A percentile compares a stretch with the other conserved stretches of the same genome.
Conservation (phyloP, 2,797 vertebrate species). For the Argya squamiceps region DNA sequence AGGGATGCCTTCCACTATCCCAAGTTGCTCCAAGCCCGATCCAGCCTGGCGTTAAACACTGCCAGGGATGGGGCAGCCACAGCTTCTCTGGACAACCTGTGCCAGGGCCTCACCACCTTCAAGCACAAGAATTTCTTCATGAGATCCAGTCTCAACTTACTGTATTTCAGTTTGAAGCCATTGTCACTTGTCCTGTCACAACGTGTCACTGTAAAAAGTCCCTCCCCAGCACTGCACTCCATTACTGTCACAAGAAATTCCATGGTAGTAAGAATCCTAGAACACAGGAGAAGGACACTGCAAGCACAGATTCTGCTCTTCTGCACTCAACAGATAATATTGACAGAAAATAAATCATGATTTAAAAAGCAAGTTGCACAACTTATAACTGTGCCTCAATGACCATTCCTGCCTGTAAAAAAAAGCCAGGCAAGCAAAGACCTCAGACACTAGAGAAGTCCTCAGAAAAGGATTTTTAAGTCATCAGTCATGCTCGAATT, state of each 20-base stretch:
- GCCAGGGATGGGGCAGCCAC: not conserved
- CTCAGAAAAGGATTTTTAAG: not conserved
- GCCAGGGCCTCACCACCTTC: not conserved
- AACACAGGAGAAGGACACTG: not conserved
- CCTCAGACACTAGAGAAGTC: not conserved
- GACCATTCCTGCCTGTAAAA: not conserved
- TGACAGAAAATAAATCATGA: not conserved
- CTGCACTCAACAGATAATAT: not conserved
- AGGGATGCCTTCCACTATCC: rapidly evolving
- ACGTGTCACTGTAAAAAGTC: not conserved
- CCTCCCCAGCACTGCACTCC: not conserved
- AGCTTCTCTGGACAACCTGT: not conserved
- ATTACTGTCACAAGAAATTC: not conserved
- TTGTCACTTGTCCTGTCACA: not conserved
- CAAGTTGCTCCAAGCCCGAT: rapidly evolving
- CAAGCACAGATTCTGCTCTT: not conserved
- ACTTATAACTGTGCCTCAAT: not conserved
- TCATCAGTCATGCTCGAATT: not conserved
- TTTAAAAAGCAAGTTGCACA: not conserved
- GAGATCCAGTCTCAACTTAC: not conserved
- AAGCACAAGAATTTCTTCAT: not conserved
- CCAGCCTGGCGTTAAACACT: not conserved
- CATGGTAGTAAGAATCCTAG: not conserved
- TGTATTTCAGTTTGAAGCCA: not conserved
- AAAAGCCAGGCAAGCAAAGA: not conserved